Conservation (phyloP, 2,888 invertebrate genomes). For the Orchesella flavescens region DNA sequence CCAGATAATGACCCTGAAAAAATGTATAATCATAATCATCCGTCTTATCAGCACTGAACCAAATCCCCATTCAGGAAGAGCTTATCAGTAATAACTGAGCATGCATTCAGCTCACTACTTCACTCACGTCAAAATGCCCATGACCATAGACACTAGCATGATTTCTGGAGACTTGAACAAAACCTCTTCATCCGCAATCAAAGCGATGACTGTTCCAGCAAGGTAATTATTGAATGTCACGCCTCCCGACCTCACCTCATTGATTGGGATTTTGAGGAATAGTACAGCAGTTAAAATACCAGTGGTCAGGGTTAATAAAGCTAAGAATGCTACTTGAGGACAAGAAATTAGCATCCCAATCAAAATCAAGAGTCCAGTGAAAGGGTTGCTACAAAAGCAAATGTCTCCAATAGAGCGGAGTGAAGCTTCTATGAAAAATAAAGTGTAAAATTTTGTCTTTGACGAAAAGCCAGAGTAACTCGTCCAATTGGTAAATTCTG, state of each 20-base stretch:
- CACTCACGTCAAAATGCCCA: slow-evolving; percentile 58
- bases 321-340: slow-evolving; percentile 55
- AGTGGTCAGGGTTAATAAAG: slow-evolving; percentile 37
- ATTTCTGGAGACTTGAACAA: slow-evolving; percentile 40
- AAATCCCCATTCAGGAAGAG: too few relatives aligned
- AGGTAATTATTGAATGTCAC: slow-evolving; percentile 65
- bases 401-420: slow-evolving; percentile 60
- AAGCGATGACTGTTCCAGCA: slow-evolving; percentile 56
- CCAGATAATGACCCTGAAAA: slow-evolving; percentile 61
- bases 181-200: slow-evolving; percentile 39
- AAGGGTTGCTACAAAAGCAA: slow-evolving; percentile 57
- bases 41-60: too few relatives aligned
- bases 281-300: slow-evolving; percentile 61
- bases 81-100: too few relatives aligned
- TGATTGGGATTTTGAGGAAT: slow-evolving; percentile 52
- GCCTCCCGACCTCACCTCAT: slow-evolving; percentile 48
- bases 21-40: background rate
- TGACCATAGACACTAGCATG: slow-evolving; percentile 30
- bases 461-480: slow-evolving; percentile 8
- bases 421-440: slow-evolving; percentile 28
- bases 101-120: too few relatives aligned
- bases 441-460: background rate
- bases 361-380: slow-evolving; percentile 63
- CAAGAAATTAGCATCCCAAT: slow-evolving; percentile 57
- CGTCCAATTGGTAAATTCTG: slow-evolving; percentile 43